Conservation (phyloP, 2,113 vertebrate genomes). For the Boulengeromyrus knoepffleri region DNA sequence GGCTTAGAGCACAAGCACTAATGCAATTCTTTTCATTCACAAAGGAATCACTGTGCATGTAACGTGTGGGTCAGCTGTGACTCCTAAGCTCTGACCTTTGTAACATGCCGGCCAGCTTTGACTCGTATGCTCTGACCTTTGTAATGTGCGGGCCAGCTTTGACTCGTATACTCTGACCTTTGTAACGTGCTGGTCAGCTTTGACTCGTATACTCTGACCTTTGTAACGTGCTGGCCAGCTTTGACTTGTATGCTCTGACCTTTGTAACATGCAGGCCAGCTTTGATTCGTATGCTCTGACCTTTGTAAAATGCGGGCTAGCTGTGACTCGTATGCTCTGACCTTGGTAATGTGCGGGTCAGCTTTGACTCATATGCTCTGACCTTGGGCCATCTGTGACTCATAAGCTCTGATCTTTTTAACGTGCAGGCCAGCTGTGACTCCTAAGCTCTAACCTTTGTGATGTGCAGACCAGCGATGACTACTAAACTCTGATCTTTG, state of each 20-base stretch:
- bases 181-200: slow-evolving; percentile 10
- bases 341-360: too few relatives aligned
- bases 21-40: slow-evolving; percentile 28
- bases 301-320: background rate
- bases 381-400: background rate
- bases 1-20: slow-evolving; percentile 27
- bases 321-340: too few relatives aligned
- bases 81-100: background rate
- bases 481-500: background rate
- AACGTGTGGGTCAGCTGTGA: too few relatives aligned
- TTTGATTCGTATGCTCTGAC: background rate
- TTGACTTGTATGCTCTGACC: too few relatives aligned
- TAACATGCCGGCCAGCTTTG: background rate
- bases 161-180: too few relatives aligned
- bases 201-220: background rate
- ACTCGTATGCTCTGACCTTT: background rate
- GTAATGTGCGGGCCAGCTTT: too few relatives aligned
- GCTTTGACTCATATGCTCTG: too few relatives aligned
- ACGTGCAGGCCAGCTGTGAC: too few relatives aligned
- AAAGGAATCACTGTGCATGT: slow-evolving; percentile 25
- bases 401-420: background rate
- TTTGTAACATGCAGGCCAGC: background rate
- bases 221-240: too few relatives aligned
- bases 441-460: background rate
- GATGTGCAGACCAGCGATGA: background rate